Base-by-base conservation (phyloP, 2,888 invertebrate genomes). In the Xestoiulus laeticollis region DNA sequence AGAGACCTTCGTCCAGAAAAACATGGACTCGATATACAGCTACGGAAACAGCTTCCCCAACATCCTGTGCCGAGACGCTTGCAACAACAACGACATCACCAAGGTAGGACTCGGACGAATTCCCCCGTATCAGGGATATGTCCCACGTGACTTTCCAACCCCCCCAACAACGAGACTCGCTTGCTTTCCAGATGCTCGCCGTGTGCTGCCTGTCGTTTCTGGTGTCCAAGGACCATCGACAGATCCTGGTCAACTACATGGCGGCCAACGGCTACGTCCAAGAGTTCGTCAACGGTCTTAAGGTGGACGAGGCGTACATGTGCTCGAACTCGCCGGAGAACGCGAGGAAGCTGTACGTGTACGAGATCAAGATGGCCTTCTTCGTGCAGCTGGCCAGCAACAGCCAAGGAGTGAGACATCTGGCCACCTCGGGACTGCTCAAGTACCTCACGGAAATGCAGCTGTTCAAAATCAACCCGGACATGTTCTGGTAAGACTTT, bases 51-150 rank as follows among this genome's bases (percentile, higher is more conserved):
- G 95, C 90, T 92, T 98, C 85, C 95, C 97, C 91, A 95, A 96
- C 90, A 95, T 95, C 53, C 92, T 98, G 87, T 97, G 97, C 90
- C 95, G 96, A 87, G 98, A 98, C 92, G 96, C 96, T 89, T 96
- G 96, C 14, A 96, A 96, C 0, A 97, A 97, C 0, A 97, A 97
- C 91, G 96, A 97, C 90, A 95, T 98, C 16, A 96, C 96, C 91
- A 95, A 96, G 91, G 93, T 93, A n/a, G 0, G 43, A 38, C n/a
- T n/a, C n/a, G n/a, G n/a, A n/a, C n/a, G n/a, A n/a, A n/a, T n/a
- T n/a, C n/a, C n/a, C n/a, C n/a, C n/a, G n/a, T n/a, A n/a, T n/a
- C n/a, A n/a, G n/a, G n/a, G n/a, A n/a, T n/a, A n/a, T n/a, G n/a
- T n/a, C n/a, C n/a, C n/a, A n/a, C n/a, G n/a, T n/a, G n/a, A n/a